phyloP scores from a whole-genome alignment of 1,140 invertebrate genomes.

The Drosophila kanapiae region DNA sequence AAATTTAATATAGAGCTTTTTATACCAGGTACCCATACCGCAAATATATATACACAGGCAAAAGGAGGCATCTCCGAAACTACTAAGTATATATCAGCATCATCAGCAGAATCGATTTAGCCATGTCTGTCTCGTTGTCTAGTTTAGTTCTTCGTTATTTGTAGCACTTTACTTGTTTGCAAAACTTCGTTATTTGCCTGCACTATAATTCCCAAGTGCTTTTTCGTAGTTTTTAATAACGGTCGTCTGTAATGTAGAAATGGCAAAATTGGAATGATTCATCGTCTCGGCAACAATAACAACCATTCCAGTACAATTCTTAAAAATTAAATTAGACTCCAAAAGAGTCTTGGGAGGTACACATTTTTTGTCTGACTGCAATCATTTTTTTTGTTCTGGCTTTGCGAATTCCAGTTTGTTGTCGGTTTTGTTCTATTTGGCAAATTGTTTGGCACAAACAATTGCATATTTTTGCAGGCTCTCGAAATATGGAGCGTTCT shows the following conservation, averaged over 20 bases:
- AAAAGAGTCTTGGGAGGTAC: background rate
- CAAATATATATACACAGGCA: too few relatives aligned
- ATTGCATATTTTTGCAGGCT: conserved; percentile 62
- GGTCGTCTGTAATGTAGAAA: too few relatives aligned
- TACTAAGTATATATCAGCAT: background rate
- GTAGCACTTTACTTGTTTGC: too few relatives aligned
- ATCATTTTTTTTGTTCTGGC: conserved; percentile 1
- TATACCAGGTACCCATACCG: too few relatives aligned
- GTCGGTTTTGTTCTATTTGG: conserved; percentile 38
- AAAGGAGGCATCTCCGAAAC: too few relatives aligned
- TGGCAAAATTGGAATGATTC: too few relatives aligned
- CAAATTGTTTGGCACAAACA: conserved; percentile 69
- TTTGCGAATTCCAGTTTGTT: conserved; percentile 11
- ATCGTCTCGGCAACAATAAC: too few relatives aligned
- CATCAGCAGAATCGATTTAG: background rate
- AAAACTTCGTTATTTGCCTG: background rate
- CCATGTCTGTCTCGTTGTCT: background rate
- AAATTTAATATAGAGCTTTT: too few relatives aligned
- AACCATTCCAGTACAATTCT: background rate
- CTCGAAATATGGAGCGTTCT: conserved; percentile 55
- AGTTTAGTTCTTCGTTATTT: background rate
- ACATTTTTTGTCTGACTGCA: background rate
- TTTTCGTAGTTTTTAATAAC: background rate
- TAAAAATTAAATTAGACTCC: background rate
- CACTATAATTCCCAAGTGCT: background rate